A percentile compares a stretch with the other conserved stretches of the same genome.
Evolutionary conservation across 2,888 invertebrate species (phyloP).

Genomic region (Zaprionus lineosus): DNA sequence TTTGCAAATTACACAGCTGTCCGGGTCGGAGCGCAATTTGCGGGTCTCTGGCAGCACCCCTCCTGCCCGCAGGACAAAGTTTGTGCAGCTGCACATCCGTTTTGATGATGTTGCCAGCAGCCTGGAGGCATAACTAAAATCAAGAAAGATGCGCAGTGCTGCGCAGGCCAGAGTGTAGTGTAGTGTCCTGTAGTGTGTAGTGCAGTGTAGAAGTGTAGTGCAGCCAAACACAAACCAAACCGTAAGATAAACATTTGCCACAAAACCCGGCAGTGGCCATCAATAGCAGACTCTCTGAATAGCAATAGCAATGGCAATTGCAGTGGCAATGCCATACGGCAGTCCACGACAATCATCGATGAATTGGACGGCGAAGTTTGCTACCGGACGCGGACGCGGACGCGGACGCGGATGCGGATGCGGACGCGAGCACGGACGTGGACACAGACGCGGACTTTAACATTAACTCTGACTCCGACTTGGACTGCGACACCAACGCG

Average conservation of each 20-base stretch:
- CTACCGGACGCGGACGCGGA: constrained; percentile 53
- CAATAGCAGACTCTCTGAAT: constrained; percentile 53
- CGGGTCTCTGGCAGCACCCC: neutral
- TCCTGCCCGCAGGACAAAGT: constrained; percentile 44
- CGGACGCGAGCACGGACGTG: constrained; percentile 28
- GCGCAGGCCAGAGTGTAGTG: no score
- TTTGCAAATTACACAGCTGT: constrained; percentile 53
- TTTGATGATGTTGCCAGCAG: constrained; percentile 50
- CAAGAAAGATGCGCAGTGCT: constrained; percentile 42
- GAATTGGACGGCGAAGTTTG: constrained; percentile 73
- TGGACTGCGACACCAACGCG: no score
- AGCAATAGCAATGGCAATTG: constrained; percentile 43
- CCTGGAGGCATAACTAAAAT: constrained; percentile 47
- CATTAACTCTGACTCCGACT: constrained; percentile 26
- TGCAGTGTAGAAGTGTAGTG: neutral
- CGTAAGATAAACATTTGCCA: constrained; percentile 70
- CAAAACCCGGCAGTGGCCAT: constrained; percentile 49
- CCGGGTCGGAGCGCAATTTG: constrained; percentile 21
- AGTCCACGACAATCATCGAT: constrained; percentile 69
- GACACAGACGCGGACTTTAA: constrained; percentile 24
- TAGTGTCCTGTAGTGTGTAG: no score
- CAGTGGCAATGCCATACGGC: constrained; percentile 33
- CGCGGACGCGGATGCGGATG: constrained; percentile 3
- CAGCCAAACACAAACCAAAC: constrained; percentile 45
- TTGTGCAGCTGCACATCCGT: constrained; percentile 74